Base-by-base conservation (phyloP, 2,888 invertebrate genomes). In the Beris chalybata region DNA sequence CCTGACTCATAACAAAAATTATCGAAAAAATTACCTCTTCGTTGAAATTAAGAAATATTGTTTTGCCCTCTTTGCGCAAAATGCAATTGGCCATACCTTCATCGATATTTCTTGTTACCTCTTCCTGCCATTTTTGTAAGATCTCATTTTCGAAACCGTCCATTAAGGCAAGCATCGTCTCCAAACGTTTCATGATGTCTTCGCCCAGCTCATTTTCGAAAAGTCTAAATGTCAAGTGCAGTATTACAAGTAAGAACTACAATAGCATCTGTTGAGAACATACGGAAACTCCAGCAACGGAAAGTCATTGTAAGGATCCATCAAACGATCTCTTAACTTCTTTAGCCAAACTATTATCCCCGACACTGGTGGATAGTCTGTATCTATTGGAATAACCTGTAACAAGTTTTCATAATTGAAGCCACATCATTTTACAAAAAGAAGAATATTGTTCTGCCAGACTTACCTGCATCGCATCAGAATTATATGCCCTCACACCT, bases 291-390 rank as follows among this genome's bases (percentile, higher is more conserved):
- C 89, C 69, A 91, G 83, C 38, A 85, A 66, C 66, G 85, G 83
- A 66, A 87, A 85, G 48, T 86, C 86, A 52, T 86, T 85, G 74
- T 87, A 82, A 0, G 89, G 87, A 63, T 77, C 76, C 38, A 82
- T 78, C 4, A 89, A 83, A 59, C 90, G 82, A 64, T 82, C 77
- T 22, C 83, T 83, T 47, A 92, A 76, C 76, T 92, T 92, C 72
- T 85, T 78, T 0, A 92, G 78, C 87, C 90, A 92, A 74, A 88
- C 86, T 15, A 94, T 77, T 55, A 86, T 83, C 0, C 93, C 93
- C 32, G 90, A 86, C 0, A 91, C 87, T 12, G 89, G 89, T 0
- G 95, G 93, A 75, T 90, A 87, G 76, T 89, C 87, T 12, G 83
- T 79, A 74, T 90, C 88, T 2, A 87, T 84, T 0, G 85, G 84